Percentiles rank a stretch among this genome's conserved stretches.
These are phyloP conservation scores for Falco naumanni DNA, from an alignment of 2,797 vertebrate species.

Conservation along the genomic window DNA sequence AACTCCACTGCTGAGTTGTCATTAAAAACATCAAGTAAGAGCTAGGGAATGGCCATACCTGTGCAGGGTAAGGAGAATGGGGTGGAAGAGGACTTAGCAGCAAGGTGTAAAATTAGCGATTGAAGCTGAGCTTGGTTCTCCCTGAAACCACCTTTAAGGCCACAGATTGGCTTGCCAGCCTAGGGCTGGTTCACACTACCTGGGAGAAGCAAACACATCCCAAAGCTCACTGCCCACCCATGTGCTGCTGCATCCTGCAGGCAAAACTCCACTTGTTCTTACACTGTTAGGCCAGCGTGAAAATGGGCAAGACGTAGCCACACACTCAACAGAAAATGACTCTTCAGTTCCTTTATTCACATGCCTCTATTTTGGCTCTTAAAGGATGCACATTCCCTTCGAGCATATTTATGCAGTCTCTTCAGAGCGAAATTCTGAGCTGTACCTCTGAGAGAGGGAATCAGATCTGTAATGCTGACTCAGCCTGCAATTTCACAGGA, in stretches of 20 bases:
- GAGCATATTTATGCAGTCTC: neutral
- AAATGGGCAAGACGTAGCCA: neutral
- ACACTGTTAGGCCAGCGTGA: neutral
- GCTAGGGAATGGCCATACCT: accelerated
- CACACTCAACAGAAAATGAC: neutral
- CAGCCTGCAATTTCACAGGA: neutral
- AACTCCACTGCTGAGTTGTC: neutral
- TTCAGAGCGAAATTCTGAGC: neutral
- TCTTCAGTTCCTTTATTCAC: neutral
- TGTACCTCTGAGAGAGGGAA: neutral
- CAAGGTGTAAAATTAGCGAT: neutral
- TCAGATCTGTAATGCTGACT: slow-evolving; percentile 5
- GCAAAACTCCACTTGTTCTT: neutral
- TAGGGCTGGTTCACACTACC: neutral
- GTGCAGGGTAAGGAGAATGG: accelerated
- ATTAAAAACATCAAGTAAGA: neutral
- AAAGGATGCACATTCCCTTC: neutral
- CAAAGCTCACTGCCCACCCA: neutral
- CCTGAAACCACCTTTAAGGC: neutral
- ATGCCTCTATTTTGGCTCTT: neutral
- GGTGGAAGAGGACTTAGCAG: neutral
- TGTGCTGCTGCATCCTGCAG: neutral
- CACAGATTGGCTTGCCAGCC: neutral
- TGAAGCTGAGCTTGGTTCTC: neutral
- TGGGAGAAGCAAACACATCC: neutral